Evolutionary conservation across 2,888 invertebrate genomes (phyloP), one percentile per base, ranked within the genome.

Genomic region (Eilema sororculum): DNA sequence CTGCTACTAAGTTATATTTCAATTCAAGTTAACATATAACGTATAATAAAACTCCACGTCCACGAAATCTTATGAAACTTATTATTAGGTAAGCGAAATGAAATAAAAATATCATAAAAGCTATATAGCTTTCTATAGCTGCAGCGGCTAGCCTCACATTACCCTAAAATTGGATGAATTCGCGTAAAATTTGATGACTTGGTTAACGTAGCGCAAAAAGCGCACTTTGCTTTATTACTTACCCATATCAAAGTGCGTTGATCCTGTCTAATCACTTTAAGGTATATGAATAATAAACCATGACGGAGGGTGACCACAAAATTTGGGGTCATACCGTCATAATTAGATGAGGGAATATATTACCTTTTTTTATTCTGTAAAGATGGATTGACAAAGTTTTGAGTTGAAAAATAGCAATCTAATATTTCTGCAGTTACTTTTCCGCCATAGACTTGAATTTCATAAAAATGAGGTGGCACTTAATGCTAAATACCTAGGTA

Each of bases 161-260:
- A 58, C 20, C 33, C 16, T 37, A 57, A 65, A 33, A 37, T 63
- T 63, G 61, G 58, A 58, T 58, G 25, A 68, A 58, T 63, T 63
- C 28, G 37, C 25, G 33, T 65, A 70, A 73, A 71, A 73, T 70
- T 70, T 70, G 57, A 78, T 77, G 71, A 64, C 56, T 46, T 65
- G 58, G 59, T 71, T 67, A 57, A 52, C 58, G 24, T 58, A 58
- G 58, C 41, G 52, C 56, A n/a, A 41, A 52, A 28, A 60, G 61
- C 65, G 74, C 72, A 68, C 65, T 71, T 56, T 41, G 13, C 71
- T 70, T 72, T 70, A 77, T 77, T 74, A 72, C 67, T 66, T 46
- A 66, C 76, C 61, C 60, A 60, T 67, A 67, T 67, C n/a, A 41
- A 67, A 67, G 62, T 28, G 60, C n/a, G 59, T 59, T 52, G 61